Evolutionary conservation across 2,797 vertebrate species (phyloP).

Genomic region (Danio tinwini): DNA sequence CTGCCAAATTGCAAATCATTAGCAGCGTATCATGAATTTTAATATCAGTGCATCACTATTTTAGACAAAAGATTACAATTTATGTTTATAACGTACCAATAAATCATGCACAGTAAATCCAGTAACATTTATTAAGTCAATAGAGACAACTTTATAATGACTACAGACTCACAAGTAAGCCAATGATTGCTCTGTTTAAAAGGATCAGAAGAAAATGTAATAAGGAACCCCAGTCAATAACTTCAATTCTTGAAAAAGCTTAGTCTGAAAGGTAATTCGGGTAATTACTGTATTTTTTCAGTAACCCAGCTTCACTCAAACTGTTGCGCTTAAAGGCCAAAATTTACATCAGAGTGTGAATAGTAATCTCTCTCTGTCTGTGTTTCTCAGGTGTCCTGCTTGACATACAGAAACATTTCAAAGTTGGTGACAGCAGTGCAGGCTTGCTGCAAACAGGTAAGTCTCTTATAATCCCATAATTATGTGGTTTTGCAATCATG

Average conservation of each 20-base stretch:
- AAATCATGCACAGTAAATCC: neutral
- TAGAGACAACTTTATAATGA: neutral
- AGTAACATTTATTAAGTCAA: neutral
- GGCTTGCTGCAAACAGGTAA: constrained; percentile 96
- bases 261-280: neutral
- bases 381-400: constrained; percentile 85
- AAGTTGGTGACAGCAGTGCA: constrained; percentile 86
- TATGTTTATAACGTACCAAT: neutral
- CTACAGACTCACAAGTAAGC: constrained; percentile 9
- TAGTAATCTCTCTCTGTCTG: constrained; percentile 39
- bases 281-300: neutral
- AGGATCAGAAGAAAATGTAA: neutral
- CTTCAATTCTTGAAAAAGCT: neutral
- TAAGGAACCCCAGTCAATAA: neutral
- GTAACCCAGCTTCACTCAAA: neutral
- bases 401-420: constrained; percentile 93
- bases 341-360: neutral
- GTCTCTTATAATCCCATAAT: constrained; percentile 68
- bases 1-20: neutral
- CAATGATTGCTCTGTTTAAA: constrained; percentile 7
- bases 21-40: neutral
- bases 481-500: constrained; percentile 47
- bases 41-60: neutral
- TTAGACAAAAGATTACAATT: neutral
- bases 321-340: constrained; percentile 3